Evolutionary conservation across 2,113 vertebrate species (phyloP), one percentile per base, ranked within the genome.

Genomic region (Prunella fulvescens): DNA sequence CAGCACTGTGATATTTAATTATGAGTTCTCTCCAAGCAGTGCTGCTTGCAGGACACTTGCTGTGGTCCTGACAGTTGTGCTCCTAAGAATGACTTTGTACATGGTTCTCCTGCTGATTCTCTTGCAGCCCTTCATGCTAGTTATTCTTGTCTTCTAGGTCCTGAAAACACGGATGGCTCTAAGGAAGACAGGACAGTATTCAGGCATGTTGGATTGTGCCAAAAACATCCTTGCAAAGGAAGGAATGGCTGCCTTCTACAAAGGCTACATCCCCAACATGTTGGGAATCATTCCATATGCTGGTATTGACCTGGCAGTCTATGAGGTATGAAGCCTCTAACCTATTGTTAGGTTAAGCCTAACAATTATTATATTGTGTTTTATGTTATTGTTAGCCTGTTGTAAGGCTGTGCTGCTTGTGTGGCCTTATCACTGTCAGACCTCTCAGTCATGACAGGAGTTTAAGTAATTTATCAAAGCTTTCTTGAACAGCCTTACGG

Each of bases 241-340:
- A 89, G 99, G 99, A 5, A 17, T 98, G 80, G 92, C 97, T 4
- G 99, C 99, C 29, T 99, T 99, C 97, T 99, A 99, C 97, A 99
- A 99, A 93, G 99, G 99, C 94, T 99, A 99, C 10, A 70, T 99
- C 50, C 99, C 99, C 81, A 99, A 99, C 95, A 98, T 99, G 98
- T 93, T 99, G 56, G 99, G 99, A 25, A 99, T 99, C 97, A 99
- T 99, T 94, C 99, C 99, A 0, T 99, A 99, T 0, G 99, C 99
- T 15, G 99, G 99, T 29, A 99, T 99, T 33, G 99, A 99, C 97
- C 97, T 99, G 72, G 99, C 99, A 3, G 98, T 99, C 48, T 99
- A 99, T 18, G 99, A 99, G 98, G 99, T 99, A 95, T 95, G 98
- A 60, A 23, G 24, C 71, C 26, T 51, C 71, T 24, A 33, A 47